Percentiles rank a stretch among this genome's conserved stretches.
phyloP scores from a whole-genome alignment of 1,140 invertebrate species.

The Littorina saxatilis region DNA sequence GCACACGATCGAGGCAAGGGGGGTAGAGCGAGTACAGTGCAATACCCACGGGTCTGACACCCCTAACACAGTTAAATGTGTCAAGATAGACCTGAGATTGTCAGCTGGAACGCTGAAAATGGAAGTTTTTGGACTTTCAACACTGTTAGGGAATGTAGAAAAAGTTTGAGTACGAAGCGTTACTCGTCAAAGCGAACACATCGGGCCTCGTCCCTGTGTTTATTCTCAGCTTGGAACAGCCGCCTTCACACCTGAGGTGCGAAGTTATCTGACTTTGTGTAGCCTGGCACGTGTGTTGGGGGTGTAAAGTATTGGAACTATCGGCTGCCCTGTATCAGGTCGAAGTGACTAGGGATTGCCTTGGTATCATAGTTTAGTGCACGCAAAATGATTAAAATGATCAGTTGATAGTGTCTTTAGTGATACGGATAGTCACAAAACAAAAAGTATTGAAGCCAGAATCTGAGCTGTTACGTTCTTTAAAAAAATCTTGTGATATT shows the following conservation, averaged over 20 bases:
- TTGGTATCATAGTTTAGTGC: too few species aligned
- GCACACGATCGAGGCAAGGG: neutral
- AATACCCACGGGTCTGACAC: neutral
- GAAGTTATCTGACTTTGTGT: constrained; percentile 35
- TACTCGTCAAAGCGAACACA: neutral
- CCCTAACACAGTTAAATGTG: neutral
- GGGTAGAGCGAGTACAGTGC: neutral
- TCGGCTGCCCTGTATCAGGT: neutral
- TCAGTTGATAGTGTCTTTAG: too few species aligned
- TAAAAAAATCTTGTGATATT: too few species aligned
- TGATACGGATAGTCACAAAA: too few species aligned
- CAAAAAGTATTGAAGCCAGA: too few species aligned
- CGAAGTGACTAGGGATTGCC: too few species aligned
- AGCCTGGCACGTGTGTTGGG: constrained; percentile 21
- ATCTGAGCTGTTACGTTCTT: too few species aligned
- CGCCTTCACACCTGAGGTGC: constrained; percentile 36
- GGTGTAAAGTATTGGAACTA: neutral
- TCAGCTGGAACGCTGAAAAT: neutral
- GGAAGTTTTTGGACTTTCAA: neutral
- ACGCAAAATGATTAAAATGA: too few species aligned
- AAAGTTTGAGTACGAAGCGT: constrained; percentile 7
- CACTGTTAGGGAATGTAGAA: neutral
- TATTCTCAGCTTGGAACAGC: constrained; percentile 23
- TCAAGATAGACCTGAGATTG: neutral
- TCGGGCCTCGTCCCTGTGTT: constrained; percentile 9